A percentile compares a stretch with the other conserved stretches of the same genome.
Conservation (phyloP, 2,113 vertebrate genomes). For the Hypomesus transpacificus region DNA sequence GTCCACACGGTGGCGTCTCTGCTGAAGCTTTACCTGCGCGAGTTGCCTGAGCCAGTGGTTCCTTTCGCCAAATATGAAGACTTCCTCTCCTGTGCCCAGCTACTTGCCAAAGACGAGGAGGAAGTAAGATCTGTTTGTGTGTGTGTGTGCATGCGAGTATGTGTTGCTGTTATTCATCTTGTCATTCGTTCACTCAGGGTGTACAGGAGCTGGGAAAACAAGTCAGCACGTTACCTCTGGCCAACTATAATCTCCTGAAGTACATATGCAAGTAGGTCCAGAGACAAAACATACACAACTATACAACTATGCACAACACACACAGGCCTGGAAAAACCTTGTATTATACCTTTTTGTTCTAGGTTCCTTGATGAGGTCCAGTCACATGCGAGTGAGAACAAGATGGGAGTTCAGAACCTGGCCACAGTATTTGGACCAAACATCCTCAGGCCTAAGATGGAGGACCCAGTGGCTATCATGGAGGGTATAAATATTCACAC, state of each 20-base stretch:
- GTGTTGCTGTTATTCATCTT: background rate
- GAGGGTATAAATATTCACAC: constrained; percentile 74
- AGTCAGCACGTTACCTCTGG: constrained; percentile 85
- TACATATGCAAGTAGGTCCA: constrained; percentile 94
- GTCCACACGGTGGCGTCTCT: constrained; percentile 96
- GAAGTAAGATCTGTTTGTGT: constrained; percentile 68
- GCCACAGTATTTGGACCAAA: constrained; percentile 97
- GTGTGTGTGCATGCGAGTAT: constrained; percentile 12
- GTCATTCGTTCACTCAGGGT: constrained; percentile 68
- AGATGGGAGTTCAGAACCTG: constrained; percentile 96
- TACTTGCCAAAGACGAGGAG: constrained; percentile 90
- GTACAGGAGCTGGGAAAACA: constrained; percentile 86
- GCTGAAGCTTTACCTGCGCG: constrained; percentile 91
- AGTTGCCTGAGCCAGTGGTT: constrained; percentile 93
- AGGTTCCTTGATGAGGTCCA: constrained; percentile 98
- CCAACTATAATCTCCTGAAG: constrained; percentile 93
- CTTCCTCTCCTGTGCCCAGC: constrained; percentile 90
- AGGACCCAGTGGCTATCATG: constrained; percentile 93
- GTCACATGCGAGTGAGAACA: constrained; percentile 86
- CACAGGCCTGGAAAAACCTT: background rate
- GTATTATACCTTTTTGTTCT: background rate
- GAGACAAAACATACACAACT: background rate
- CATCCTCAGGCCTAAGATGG: constrained; percentile 88
- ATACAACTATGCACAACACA: background rate
- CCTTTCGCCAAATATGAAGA: constrained; percentile 94